Evolutionary conservation across 2,888 invertebrate species (phyloP).

Genomic region (Microctonus brassicae): DNA sequence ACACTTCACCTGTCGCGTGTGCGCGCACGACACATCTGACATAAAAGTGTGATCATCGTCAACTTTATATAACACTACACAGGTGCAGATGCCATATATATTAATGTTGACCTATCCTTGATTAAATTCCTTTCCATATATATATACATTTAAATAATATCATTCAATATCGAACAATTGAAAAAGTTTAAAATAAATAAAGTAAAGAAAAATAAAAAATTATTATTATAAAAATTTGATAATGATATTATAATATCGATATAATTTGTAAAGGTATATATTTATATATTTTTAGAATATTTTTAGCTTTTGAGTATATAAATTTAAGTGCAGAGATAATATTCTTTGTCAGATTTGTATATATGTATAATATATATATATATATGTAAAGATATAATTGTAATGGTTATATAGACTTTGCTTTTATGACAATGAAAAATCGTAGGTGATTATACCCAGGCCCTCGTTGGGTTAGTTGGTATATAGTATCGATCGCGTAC

Average conservation of each 20-base stretch:
- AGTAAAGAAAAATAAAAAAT: background rate
- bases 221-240: too few species aligned
- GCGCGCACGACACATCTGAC: slow-evolving; percentile 16
- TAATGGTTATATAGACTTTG: background rate
- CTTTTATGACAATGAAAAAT: slow-evolving; percentile 44
- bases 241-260: too few species aligned
- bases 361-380: too few species aligned
- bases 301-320: too few species aligned
- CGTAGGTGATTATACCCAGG: slow-evolving; percentile 46
- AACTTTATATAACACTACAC: slow-evolving; percentile 33
- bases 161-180: too few species aligned
- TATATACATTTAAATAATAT: background rate
- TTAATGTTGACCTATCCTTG: slow-evolving; percentile 42
- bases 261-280: too few species aligned
- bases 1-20: slow-evolving; percentile 31
- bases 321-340: background rate
- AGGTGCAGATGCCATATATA: too few species aligned
- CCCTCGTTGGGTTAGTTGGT: slow-evolving; percentile 41
- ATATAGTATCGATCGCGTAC: slow-evolving; percentile 34
- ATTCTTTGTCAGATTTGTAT: background rate
- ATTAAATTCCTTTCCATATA: slow-evolving; percentile 17
- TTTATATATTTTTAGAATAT: too few species aligned
- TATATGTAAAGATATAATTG: too few species aligned
- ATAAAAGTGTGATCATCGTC: slow-evolving; percentile 22
- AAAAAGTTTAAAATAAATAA: background rate